Conservation (phyloP, 2,888 invertebrate species). For the Branchipolynoe longqiensis region DNA sequence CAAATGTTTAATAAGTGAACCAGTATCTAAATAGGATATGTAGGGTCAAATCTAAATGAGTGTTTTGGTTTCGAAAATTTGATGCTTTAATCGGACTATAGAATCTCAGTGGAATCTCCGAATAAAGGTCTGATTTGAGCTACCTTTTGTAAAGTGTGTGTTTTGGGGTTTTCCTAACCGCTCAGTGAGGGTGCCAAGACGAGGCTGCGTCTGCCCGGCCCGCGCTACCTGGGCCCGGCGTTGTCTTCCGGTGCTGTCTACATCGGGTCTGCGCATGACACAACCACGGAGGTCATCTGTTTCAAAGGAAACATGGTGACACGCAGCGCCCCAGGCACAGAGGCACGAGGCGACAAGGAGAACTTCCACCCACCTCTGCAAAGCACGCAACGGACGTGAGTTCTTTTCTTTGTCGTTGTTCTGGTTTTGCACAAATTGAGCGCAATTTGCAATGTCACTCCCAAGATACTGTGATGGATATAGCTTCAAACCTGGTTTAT, state of each 20-base stretch:
- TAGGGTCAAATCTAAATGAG: too few species aligned
- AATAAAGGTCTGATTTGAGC: too few species aligned
- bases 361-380: not conserved
- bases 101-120: too few species aligned
- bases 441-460: not conserved
- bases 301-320: conserved; percentile 72
- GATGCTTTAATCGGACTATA: too few species aligned
- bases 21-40: too few species aligned
- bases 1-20: too few species aligned
- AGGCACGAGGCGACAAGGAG: conserved; percentile 30
- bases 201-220: conserved; percentile 74
- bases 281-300: conserved; percentile 75
- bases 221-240: conserved; percentile 78
- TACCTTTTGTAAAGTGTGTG: not conserved
- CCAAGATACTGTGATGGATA: not conserved
- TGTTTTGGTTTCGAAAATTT: too few species aligned
- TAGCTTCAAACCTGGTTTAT: not conserved
- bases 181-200: conserved; percentile 74
- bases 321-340: not conserved
- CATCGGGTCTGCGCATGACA: conserved; percentile 73
- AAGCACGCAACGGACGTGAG: not conserved
- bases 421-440: not conserved
- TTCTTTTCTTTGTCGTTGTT: not conserved
- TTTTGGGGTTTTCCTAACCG: not conserved
- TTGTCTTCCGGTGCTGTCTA: conserved; percentile 77